Evolutionary conservation across 1,140 invertebrate species (phyloP), one percentile per base, ranked within the genome.

Genomic region (Euura saliciscinereae): DNA sequence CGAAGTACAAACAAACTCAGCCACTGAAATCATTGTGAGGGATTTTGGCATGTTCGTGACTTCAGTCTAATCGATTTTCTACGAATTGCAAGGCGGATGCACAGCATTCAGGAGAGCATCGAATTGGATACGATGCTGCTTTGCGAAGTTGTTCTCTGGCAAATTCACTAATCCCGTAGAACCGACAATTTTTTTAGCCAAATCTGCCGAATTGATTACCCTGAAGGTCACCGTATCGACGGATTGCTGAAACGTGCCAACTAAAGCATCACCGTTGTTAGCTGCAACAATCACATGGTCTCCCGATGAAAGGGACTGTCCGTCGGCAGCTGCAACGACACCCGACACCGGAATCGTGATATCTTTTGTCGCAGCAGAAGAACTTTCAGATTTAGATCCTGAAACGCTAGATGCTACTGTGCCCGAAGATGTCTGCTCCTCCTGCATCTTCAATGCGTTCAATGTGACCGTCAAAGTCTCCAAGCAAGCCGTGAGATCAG

Each of bases 211-310:
- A 4, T 67, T 44, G 8, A 10, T 67, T 13, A 44, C 2, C 8
- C 10, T 66, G 68, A 80, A 81, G 0, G 6, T 70, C 42, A 81
- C 74, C 8, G 76, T 76, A 6, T 74, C 76, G 8, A 10, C 6
- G 0, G 44, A 13, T 28, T 79, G 76, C 2, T 45, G 3, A 13
- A 78, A 69, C 43, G 28, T 72, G 64, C 79, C 77, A 1, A 74
- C 59, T 45, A 80, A 46, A 0, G 44, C 28, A 42, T 51, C 8
- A 10, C 64, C 71, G 8, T 76, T 71, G 2, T 43, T 79, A 7
- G 77, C 13, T 13, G 43, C 46, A 11, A 80, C 64, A 4, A 71
- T 65, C 2, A 82, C 67, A 2, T 72, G 10, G 42, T 82, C 79
- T 44, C 75, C 77, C 10, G 77, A 72, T 43, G 66, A 1, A 8